Conservation (phyloP, 2,888 invertebrate species). For the Ophraella communa region DNA sequence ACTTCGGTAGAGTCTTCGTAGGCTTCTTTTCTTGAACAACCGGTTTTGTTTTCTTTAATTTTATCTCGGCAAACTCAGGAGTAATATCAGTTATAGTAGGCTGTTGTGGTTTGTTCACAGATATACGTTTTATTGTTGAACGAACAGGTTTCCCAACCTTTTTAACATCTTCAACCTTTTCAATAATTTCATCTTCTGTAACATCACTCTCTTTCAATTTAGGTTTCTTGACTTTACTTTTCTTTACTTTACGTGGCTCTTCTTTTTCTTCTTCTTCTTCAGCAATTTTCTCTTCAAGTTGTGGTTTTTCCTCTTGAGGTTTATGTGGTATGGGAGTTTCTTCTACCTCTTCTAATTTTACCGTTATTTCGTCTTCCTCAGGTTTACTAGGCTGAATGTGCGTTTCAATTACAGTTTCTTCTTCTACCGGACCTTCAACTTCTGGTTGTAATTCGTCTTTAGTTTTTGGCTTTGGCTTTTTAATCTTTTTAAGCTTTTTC, state of each 20-base stretch:
- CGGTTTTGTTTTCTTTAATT: slow-evolving; percentile 61
- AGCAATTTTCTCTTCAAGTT: slow-evolving; percentile 44
- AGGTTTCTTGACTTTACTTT: slow-evolving; percentile 40
- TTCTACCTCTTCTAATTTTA: slow-evolving; percentile 29
- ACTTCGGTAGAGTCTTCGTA: slow-evolving; percentile 65
- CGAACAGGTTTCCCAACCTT: slow-evolving; percentile 43
- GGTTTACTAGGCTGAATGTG: slow-evolving; percentile 28
- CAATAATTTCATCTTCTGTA: slow-evolving; percentile 28
- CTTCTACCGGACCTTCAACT: slow-evolving; percentile 43
- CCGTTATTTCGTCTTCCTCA: slow-evolving; percentile 39
- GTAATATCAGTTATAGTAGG: slow-evolving; percentile 65
- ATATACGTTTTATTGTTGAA: slow-evolving; percentile 41
- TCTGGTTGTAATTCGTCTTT: slow-evolving; percentile 39
- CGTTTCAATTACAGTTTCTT: slow-evolving; percentile 47
- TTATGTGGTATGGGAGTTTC: slow-evolving; percentile 39
- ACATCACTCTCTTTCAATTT: slow-evolving; percentile 51
- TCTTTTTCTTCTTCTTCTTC: slow-evolving; percentile 38
- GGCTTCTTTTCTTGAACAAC: slow-evolving; percentile 44
- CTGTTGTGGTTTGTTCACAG: slow-evolving; percentile 61
- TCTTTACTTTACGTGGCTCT: slow-evolving; percentile 37
- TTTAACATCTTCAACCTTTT: slow-evolving; percentile 35
- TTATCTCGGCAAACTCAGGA: slow-evolving; percentile 71
- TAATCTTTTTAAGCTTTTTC: slow-evolving; percentile 45
- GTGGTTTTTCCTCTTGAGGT: slow-evolving; percentile 40
- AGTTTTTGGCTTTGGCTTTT: slow-evolving; percentile 46